Base-by-base conservation (phyloP, 2,113 vertebrate genomes). In the Sorex araneus region DNA sequence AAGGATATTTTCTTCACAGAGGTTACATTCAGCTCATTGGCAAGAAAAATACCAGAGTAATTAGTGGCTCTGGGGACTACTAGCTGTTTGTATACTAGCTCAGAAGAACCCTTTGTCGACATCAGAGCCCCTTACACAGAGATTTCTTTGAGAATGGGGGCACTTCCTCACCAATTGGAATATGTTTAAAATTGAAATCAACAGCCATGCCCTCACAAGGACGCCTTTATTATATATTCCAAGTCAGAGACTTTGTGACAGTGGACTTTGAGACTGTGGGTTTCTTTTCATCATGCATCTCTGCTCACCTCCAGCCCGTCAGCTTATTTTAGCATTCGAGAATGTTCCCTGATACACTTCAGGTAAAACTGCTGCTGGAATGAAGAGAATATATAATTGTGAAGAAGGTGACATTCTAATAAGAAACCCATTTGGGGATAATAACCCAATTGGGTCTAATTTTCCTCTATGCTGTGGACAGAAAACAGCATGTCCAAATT, bases 11-110 rank as follows among this genome's bases (percentile, higher is more conserved):
- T 40, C 77, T 92, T 78, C 47, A 63, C 54, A 77, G 80, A 94
- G 64, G 28, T 91, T 95, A 82, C n/a, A 47, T 78, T 95, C 79
- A 81, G 64, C 86, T 92, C 73, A 91, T 95, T 87, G 92, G 74
- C 87, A 76, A 94, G 92, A 94, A 93, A 95, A 94, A 90, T 81
- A 57, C 57, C 32, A 54, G 30, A 21, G 77, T 60, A 95, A 92
- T 95, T 90, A 95, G 86, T 63, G 40, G 64, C 80, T 84, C 86
- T 63, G 32, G 87, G 92, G 84, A 86, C 13, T 64, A 32, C 86
- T 91, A 84, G 76, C 81, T 93, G 69, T 91, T 96, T 94, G 50
- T 92, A 84, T 73, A 25, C 69, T 67, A 11, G 77, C 89, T 96
- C 43, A 86, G 70, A 93, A 90, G 77, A 89, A 60, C n/a, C 54